phyloP scores from a whole-genome alignment of 2,888 invertebrate genomes.

The Hoplodrina blanda region DNA sequence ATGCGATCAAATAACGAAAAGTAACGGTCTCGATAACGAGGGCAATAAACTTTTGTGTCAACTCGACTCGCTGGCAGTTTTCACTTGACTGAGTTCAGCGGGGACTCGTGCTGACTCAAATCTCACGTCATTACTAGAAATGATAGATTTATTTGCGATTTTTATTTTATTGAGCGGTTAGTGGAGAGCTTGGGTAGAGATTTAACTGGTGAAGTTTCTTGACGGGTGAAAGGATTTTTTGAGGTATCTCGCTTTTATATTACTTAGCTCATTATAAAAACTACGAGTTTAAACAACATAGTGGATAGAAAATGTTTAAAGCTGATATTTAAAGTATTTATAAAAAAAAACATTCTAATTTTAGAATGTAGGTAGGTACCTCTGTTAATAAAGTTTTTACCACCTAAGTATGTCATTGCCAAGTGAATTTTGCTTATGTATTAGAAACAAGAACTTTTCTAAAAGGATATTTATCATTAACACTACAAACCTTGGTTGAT shows the following conservation, averaged over 20 bases:
- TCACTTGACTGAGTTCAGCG: slow-evolving; percentile 81
- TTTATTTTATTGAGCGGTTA: slow-evolving; percentile 16
- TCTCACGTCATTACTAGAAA: slow-evolving; percentile 46
- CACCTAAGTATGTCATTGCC: neutral
- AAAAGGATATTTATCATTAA: slow-evolving; percentile 1
- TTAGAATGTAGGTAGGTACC: neutral
- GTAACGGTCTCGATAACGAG: slow-evolving; percentile 88
- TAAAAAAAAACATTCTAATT: too few species aligned
- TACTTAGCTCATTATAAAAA: too few species aligned
- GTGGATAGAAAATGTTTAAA: too few species aligned
- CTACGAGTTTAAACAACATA: too few species aligned
- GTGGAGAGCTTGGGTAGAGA: neutral
- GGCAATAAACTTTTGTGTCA: slow-evolving; percentile 82
- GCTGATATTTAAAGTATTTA: too few species aligned
- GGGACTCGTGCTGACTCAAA: slow-evolving; percentile 63
- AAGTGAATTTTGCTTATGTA: neutral
- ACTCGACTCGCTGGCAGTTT: slow-evolving; percentile 79
- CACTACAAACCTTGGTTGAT: neutral
- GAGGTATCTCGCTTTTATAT: too few species aligned
- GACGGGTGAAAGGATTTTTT: too few species aligned
- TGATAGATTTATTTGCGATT: slow-evolving; percentile 30
- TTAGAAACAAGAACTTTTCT: neutral
- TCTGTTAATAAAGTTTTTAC: too few species aligned
- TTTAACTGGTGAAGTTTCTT: too few species aligned
- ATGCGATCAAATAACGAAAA: slow-evolving; percentile 88